Base-by-base conservation (phyloP, 2,113 vertebrate genomes). In the Megaceryle torquata region DNA sequence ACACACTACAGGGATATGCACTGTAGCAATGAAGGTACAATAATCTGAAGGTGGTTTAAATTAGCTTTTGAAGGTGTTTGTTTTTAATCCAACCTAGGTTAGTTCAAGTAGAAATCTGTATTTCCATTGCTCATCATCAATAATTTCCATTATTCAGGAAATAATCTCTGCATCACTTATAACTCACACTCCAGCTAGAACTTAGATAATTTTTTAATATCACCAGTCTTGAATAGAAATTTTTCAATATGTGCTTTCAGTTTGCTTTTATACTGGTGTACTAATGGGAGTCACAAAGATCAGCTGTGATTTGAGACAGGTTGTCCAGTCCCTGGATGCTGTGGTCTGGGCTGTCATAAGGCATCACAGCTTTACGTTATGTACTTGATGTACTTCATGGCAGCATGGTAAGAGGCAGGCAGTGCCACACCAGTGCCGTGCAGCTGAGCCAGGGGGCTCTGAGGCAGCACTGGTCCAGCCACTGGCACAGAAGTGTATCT, bases 351-450 rank as follows among this genome's bases (percentile, higher is more conserved):
- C 41, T 69, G 39, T n/a, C 15, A 18, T 6, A 31, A 44, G 20
- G 44, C 37, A 2, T 20, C 1, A 1, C 29, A 41, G 16, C 21
- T 70, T 59, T 83, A 54, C 1, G 3, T 50, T 28, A 31, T 20
- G 53, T 18, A 13, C 3, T 31, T 50, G 24, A 31, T 24, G 53
- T 18, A 16, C 2, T 31, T 46, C 33, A 8, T 54, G 21, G n/a
- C 0, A 1, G 26, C 43, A 29, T 0, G 9, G 16, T 0, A 1
- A 15, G 57, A 46, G 50, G 39, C 41, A 31, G 24, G 14, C 7
- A 8, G 39, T 41, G 39, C 39, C 39, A 41, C 13, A 9, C 6
- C 10, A 10, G 46, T 1, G 1, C 67, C 54, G 43, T 10, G 5
- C 21, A 31, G 37, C 46, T 39, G 20, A 10, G 3, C 10, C 43